These are phyloP conservation scores for Gymnobelideus leadbeateri DNA, from an alignment of 2,113 vertebrate genomes.

Conservation along the genomic window DNA sequence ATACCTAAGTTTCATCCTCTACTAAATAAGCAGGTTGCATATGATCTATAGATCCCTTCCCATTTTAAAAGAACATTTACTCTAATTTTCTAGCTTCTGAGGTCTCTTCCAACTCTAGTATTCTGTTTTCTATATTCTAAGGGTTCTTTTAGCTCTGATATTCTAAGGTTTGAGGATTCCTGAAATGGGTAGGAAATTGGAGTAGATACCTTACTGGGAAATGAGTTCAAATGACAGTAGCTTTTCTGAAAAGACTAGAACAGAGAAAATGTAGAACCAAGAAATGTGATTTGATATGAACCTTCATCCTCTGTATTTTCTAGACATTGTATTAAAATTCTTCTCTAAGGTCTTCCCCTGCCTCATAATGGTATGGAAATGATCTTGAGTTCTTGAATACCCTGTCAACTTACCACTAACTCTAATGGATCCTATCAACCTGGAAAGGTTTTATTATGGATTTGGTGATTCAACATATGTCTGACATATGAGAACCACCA, in stretches of 20 bases:
- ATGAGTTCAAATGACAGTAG: not conserved
- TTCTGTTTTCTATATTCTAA: not conserved
- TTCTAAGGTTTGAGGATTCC: not conserved
- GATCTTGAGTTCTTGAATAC: not conserved
- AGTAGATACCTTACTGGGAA: conserved; percentile 35
- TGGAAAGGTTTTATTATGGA: not conserved
- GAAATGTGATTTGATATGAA: not conserved
- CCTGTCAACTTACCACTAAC: not conserved
- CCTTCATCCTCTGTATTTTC: not conserved
- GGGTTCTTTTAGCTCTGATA: not conserved
- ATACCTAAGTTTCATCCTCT: not conserved
- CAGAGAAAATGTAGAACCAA: not conserved
- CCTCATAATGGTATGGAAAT: not conserved
- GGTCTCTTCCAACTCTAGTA: not conserved
- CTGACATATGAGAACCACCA: not conserved
- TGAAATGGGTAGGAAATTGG: not conserved
- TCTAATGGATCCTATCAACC: not conserved
- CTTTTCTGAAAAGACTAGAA: not conserved
- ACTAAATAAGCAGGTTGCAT: not conserved
- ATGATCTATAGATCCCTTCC: not conserved
- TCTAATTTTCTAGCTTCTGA: not conserved
- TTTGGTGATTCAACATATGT: not conserved
- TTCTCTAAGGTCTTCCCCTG: not conserved
- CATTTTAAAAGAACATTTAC: not conserved
- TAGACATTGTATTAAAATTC: not conserved